phyloP scores from a whole-genome alignment of 2,888 invertebrate genomes.

The Ellobium chinense region DNA sequence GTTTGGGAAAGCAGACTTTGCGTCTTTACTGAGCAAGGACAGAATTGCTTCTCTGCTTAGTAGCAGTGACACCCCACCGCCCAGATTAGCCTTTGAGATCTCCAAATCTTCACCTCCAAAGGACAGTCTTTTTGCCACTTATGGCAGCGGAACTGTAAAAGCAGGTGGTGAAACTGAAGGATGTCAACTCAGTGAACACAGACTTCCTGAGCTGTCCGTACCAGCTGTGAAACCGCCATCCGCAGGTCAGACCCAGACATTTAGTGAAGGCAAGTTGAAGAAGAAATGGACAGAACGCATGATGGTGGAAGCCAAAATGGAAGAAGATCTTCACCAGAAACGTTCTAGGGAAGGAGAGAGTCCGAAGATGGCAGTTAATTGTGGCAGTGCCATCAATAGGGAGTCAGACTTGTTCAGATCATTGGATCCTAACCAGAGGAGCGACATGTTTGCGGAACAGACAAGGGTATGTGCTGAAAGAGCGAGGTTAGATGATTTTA shows the following conservation, averaged over 20 bases:
- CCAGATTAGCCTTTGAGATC: background rate
- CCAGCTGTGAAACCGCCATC: background rate
- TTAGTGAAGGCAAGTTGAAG: conserved; percentile 38
- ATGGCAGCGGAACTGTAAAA: background rate
- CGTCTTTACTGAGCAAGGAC: conserved; percentile 11
- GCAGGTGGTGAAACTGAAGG: background rate
- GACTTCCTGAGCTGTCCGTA: background rate
- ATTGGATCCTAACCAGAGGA: background rate
- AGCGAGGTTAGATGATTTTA: background rate
- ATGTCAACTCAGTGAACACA: background rate
- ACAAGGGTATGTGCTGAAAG: background rate
- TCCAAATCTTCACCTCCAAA: background rate
- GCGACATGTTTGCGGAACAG: too few relatives aligned
- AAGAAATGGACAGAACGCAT: conserved; percentile 44
- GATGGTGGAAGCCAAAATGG: conserved; percentile 22
- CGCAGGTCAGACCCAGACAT: background rate
- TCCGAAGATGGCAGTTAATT: background rate
- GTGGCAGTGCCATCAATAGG: background rate
- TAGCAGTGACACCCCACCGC: background rate
- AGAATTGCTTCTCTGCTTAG: conserved; percentile 23
- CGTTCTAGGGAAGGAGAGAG: background rate
- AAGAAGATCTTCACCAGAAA: conserved; percentile 14
- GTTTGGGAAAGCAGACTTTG: background rate
- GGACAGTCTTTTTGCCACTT: background rate
- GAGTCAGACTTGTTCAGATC: background rate